Evolutionary conservation across 35 echinoderm and acorn worm species (phyloP), one percentile per base, ranked within the genome.

Genomic region (Chiridota heheva): DNA sequence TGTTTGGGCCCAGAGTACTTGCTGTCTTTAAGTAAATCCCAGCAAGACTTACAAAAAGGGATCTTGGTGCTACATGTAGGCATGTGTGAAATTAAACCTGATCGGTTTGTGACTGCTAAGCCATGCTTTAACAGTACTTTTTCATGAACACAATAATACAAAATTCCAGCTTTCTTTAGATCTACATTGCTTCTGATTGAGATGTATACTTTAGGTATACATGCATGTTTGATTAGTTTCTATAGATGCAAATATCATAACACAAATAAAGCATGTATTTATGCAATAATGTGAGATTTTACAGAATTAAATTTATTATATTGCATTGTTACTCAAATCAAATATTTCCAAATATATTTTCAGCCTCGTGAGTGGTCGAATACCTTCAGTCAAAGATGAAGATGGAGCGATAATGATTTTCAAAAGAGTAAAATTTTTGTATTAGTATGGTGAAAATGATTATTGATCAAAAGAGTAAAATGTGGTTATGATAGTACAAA

Each of bases 331-430:
- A 12, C 10, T 26, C 22, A 60, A 60, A 20, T 26, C 3, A 60
- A 60, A 26, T 60, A 5, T 18, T 72, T 44, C 48, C 6, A n/a
- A n/a, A n/a, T n/a, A n/a, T n/a, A n/a, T 70, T 81, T 44, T 20
- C 78, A 96, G 93, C 68, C 66, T 96, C 33, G 42, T 91, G 7
- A 96, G 93, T 80, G 93, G 93, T 42, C 73, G 93, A 12, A 96
- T 96, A 64, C 77, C 93, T 25, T 96, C 93, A 62, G 80, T 96
- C 20, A 96, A 87, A 74, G 93, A 96, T 91, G 93, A 96, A 65
- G 79, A 79, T 29, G 93, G 93, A 83, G 88, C 93, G 60, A 88
- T 96, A 80, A 96, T 87, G 90, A 47, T 32, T 22, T 40, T 58
- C 10, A 73, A 4, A 26, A 42, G n/a, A 73, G 38, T 20, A 22